Evolutionary conservation across 2,113 vertebrate species (phyloP).

Genomic region (Rhombomys opimus): DNA sequence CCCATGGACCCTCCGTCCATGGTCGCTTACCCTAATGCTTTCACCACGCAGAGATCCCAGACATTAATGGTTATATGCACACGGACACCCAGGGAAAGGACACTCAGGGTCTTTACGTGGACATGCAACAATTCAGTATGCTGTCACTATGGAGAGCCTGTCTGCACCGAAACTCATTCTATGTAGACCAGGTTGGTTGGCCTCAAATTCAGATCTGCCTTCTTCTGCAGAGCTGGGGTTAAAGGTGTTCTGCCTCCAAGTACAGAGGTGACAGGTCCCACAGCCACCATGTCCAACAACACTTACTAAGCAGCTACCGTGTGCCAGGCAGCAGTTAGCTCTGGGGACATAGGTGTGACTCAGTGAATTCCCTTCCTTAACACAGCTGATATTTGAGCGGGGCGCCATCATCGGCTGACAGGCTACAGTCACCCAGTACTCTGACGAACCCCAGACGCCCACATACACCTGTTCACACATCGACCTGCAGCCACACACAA

Average conservation of each 20-base stretch:
- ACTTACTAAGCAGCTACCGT: not conserved
- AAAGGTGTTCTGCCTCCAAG: not conserved
- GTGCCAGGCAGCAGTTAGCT: not conserved
- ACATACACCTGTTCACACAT: constrained; percentile 10
- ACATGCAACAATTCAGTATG: not conserved
- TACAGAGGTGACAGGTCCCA: not conserved
- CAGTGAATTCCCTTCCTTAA: not conserved
- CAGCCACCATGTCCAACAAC: not conserved
- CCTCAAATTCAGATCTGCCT: not conserved
- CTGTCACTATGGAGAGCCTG: not conserved
- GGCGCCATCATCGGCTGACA: not conserved
- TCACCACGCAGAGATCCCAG: not conserved
- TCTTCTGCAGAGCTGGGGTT: not conserved
- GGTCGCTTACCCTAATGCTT: not conserved
- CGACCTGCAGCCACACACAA: constrained; percentile 5
- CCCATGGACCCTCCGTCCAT: too few relatives aligned
- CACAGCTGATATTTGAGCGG: not conserved
- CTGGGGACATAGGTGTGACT: not conserved
- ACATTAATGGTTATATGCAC: not conserved
- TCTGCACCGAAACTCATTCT: not conserved
- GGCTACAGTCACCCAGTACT: constrained; percentile 36
- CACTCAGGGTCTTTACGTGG: not conserved
- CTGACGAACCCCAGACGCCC: not conserved
- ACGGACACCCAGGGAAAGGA: too few relatives aligned
- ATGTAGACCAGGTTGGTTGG: not conserved